Evolutionary conservation across 2,888 invertebrate species (phyloP), one percentile per base, ranked within the genome.

Genomic region (Tipula lateralis): DNA sequence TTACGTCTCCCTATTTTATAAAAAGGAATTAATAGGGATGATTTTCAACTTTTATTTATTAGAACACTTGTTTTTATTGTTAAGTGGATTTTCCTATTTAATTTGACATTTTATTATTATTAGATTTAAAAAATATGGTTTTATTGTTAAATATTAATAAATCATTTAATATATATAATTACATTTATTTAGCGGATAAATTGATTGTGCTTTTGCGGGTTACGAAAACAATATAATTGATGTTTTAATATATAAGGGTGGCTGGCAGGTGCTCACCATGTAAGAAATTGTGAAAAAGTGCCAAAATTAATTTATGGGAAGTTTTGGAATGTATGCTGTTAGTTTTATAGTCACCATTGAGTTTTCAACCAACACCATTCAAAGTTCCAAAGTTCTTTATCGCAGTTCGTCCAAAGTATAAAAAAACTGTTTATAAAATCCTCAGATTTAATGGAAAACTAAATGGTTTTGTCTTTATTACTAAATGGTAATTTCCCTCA

Each of bases 21-120:
- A 24, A 19, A 19, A n/a, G n/a, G 24, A 66, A 9, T 66, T 66
- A 66, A 66, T 66, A 66, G 66, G 66, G 66, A 66, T 66, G 66
- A 66, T 66, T 66, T 66, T 66, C 66, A 66, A 66, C 66, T 66
- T 66, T 66, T 66, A 9, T 66, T 66, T 66, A 24, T 66, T 6
- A 19, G 50, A 66, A 66, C 66, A 66, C 66, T 66, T 66, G 66
- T 24, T 66, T 66, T 66, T 66, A 24, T 66, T 66, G 66, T 66
- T 66, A 66, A 66, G 66, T 66, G 66, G 66, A 66, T 66, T 66
- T 66, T 66, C 66, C 24, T 66, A 66, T 66, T 66, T 24, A 66
- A 66, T 66, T 66, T 66, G 66, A 66, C 50, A 19, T 50, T 50
- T 50, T 50, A 50, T 50, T 19, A 50, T 19, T 50, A 50, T 50